These are phyloP conservation scores for Lagria hirta DNA, from an alignment of 2,888 invertebrate species.

Conservation along the genomic window DNA sequence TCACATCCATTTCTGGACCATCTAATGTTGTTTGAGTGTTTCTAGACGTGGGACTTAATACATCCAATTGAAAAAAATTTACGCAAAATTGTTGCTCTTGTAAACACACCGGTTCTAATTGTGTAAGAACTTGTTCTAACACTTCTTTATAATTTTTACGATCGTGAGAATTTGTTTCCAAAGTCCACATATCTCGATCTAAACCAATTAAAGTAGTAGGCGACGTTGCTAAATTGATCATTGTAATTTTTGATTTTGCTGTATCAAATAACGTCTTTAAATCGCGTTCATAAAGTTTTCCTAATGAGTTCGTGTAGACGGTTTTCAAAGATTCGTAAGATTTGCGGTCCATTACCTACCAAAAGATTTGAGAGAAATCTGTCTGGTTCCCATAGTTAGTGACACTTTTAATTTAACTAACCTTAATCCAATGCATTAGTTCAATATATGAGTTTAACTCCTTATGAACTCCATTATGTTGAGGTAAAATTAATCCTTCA, in stretches of 20 bases:
- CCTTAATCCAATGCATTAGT: constrained; percentile 89
- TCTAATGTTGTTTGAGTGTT: constrained; percentile 63
- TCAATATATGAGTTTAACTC: constrained; percentile 86
- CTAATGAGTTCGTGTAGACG: constrained; percentile 80
- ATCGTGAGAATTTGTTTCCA: constrained; percentile 63
- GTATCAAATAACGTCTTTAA: constrained; percentile 76
- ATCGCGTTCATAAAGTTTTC: constrained; percentile 87
- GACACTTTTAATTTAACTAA: constrained; percentile 30
- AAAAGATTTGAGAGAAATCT: too few relatives aligned
- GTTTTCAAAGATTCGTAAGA: constrained; percentile 79
- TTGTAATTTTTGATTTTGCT: constrained; percentile 60
- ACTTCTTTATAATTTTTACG: constrained; percentile 66
- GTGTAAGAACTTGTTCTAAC: constrained; percentile 81
- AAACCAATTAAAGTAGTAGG: constrained; percentile 58
- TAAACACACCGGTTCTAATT: constrained; percentile 87
- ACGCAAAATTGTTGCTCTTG: constrained; percentile 95
- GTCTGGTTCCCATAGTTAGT: too few relatives aligned
- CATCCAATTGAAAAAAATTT: constrained; percentile 75
- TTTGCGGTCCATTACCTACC: constrained; percentile 71
- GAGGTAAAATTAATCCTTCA: constrained; percentile 69
- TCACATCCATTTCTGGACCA: constrained; percentile 47
- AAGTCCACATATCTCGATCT: constrained; percentile 66
- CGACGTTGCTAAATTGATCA: constrained; percentile 41
- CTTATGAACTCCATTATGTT: constrained; percentile 77
- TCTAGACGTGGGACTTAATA: constrained; percentile 59